Evolutionary conservation across 1,140 invertebrate genomes (phyloP), one percentile per base, ranked within the genome.

Genomic region (Mamestra configurata): DNA sequence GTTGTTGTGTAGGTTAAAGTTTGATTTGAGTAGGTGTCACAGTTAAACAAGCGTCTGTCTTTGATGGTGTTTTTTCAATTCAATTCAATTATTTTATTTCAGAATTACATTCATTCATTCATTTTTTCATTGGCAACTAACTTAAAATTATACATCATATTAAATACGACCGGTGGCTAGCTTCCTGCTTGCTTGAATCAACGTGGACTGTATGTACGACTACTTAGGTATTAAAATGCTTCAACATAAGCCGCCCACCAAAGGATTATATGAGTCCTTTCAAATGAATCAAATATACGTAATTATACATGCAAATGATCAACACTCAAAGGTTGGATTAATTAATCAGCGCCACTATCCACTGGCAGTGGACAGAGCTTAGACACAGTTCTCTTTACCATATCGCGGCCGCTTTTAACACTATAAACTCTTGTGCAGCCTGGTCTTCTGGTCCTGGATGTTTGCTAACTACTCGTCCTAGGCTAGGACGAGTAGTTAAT

Each of bases 401-500:
- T 37, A 27, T 13, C 31, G 55, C 13, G 15, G 10, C 66, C 66
- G 7, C 77, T 79, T 15, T 79, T 79, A 1, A 79, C 77, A 61
- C 77, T 79, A 20, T 79, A 79, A 0, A 79, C 77, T 13, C 77
- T 15, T 1, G 66, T 79, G 10, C 35, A 4, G 20, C 77, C 77
- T n/a, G n/a, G n/a, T n/a, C n/a, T 51, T 79, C 77, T 59, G 66
- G 37, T 2, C 77, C 77, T 8, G 77, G 64, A 51, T 71, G 77
- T n/a, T 79, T 79, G 1, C 68, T 64, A 11, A 53, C 5, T 18
- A 78, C n/a, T 13, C 76, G 27, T 70, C 72, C n/a, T n/a, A n/a
- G n/a, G n/a, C n/a, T n/a, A n/a, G n/a, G n/a, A n/a, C n/a, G n/a
- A n/a, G n/a, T n/a, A n/a, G n/a, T n/a, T n/a, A n/a, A n/a, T n/a